Percentiles rank a stretch among this genome's conserved stretches.
phyloP scores from a whole-genome alignment of 2,113 vertebrate genomes.

The Actenoides lindsayi region DNA sequence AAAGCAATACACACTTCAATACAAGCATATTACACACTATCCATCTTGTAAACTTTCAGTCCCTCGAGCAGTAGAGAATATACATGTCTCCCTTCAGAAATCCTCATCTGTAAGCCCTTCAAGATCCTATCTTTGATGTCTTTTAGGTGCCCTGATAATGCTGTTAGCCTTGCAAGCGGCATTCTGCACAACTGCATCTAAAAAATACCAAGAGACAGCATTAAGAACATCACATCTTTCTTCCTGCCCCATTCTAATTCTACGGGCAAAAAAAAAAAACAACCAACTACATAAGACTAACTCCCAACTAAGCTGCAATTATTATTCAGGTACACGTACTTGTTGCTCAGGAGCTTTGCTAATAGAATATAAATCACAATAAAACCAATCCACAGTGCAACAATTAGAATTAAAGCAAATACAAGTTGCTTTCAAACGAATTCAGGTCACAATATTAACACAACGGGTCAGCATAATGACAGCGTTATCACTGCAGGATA shows the following conservation, averaged over 20 bases:
- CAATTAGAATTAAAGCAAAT: background rate
- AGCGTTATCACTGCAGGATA: background rate
- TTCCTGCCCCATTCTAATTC: background rate
- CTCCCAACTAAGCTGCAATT: background rate
- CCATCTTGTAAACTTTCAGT: background rate
- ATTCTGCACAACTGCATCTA: slow-evolving; percentile 5
- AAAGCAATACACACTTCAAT: background rate
- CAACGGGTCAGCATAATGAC: background rate
- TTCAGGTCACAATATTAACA: background rate
- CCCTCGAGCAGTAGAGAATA: background rate
- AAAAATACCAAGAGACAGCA: background rate
- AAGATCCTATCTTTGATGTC: background rate
- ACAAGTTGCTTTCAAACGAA: background rate
- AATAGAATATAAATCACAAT: background rate
- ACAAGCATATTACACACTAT: background rate
- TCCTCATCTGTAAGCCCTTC: background rate
- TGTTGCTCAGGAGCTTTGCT: background rate
- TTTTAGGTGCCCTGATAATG: background rate
- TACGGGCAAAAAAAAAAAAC: background rate
- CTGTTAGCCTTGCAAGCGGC: background rate
- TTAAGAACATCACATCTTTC: background rate
- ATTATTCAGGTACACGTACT: slow-evolving; percentile 3
- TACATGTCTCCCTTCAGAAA: background rate
- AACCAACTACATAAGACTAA: background rate
- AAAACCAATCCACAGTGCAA: background rate